A percentile compares a stretch with the other conserved stretches of the same genome.
Conservation (phyloP, 2,888 invertebrate species). For the Oasisia sp. region DNA sequence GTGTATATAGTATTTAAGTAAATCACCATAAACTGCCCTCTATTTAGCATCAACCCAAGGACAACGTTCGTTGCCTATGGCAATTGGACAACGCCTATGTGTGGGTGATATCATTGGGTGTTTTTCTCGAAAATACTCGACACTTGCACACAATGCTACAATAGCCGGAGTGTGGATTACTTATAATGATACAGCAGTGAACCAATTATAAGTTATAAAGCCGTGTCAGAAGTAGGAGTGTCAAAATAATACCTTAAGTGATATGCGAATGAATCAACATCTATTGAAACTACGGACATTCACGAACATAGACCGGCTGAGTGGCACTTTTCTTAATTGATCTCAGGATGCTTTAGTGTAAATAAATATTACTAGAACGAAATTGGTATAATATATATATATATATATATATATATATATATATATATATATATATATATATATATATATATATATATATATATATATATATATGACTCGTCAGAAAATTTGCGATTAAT, state of each 20-base stretch:
- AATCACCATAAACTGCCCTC: neutral
- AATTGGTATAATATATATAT: too few relatives aligned
- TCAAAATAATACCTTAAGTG: too few relatives aligned
- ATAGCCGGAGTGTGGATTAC: neutral
- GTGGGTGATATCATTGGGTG: neutral
- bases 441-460: neutral
- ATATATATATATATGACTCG: neutral
- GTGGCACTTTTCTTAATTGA: too few relatives aligned
- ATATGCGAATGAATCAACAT: too few relatives aligned
- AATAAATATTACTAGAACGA: too few relatives aligned
- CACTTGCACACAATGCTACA: neutral
- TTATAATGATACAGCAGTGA: neutral
- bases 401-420: neutral
- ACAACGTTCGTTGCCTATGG: neutral
- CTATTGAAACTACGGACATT: too few relatives aligned
- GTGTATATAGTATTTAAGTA: neutral
- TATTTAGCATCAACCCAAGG: neutral
- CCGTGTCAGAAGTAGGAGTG: neutral
- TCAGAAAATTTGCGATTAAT: too few relatives aligned
- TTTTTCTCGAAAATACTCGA: neutral
- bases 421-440: neutral
- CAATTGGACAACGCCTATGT: neutral
- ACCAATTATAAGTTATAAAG: neutral
- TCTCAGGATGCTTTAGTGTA: too few relatives aligned
- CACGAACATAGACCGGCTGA: too few relatives aligned